Evolutionary conservation across 2,888 invertebrate genomes (phyloP).

Genomic region (Anthophora plumipes): DNA sequence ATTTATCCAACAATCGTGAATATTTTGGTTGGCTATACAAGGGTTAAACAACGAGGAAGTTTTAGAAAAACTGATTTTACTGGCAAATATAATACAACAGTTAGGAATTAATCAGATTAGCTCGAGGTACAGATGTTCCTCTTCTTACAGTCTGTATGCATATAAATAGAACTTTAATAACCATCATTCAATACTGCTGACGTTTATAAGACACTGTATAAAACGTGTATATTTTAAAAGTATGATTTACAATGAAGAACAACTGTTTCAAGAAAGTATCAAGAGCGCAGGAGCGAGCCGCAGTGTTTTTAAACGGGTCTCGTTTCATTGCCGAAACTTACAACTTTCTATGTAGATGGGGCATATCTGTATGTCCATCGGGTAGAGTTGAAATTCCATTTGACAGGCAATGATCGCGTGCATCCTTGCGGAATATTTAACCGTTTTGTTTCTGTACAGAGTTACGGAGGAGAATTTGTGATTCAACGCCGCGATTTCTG

Average conservation of each 20-base stretch:
- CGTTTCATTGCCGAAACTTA: constrained; percentile 85
- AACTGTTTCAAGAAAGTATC: background rate
- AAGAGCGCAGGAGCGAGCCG: background rate
- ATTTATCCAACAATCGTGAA: no score
- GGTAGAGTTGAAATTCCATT: constrained; percentile 94
- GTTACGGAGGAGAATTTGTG: constrained; percentile 93
- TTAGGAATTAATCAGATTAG: background rate
- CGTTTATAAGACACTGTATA: background rate
- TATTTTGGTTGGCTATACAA: no score
- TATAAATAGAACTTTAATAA: background rate
- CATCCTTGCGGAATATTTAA: constrained; percentile 92
- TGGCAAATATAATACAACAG: background rate
- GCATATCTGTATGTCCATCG: constrained; percentile 94
- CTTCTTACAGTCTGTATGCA: background rate
- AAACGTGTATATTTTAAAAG: background rate
- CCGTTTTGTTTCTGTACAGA: constrained; percentile 92
- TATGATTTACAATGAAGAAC: background rate
- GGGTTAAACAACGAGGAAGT: background rate
- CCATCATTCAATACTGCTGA: background rate
- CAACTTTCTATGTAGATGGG: constrained; percentile 94
- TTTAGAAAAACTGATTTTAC: background rate
- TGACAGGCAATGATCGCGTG: constrained; percentile 94
- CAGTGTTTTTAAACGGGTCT: background rate
- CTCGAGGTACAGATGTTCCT: background rate
- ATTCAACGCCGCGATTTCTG: constrained; percentile 92